Evolutionary conservation across 2,113 vertebrate genomes (phyloP).

Genomic region (Rousettus leschenaultii): DNA sequence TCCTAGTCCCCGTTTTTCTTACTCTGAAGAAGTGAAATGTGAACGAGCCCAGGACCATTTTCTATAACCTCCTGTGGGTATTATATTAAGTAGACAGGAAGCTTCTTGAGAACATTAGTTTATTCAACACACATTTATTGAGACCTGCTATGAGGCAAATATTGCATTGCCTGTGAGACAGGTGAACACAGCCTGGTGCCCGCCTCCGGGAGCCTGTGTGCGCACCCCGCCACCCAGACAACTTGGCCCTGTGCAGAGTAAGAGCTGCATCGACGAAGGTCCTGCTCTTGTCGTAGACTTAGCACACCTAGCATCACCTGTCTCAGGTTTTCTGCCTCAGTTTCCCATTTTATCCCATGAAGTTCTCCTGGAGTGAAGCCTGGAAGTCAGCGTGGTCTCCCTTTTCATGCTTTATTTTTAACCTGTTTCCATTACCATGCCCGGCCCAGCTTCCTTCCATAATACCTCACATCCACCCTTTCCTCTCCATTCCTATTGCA

Average conservation of each 20-base stretch:
- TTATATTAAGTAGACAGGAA: not conserved
- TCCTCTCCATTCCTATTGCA: not conserved
- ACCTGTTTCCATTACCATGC: not conserved
- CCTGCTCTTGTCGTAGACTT: not conserved
- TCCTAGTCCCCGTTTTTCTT: not conserved
- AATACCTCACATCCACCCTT: too few relatives aligned
- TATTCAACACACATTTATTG: too few relatives aligned
- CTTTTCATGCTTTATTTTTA: not conserved
- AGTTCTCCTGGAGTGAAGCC: not conserved
- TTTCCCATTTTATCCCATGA: not conserved
- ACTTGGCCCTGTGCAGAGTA: too few relatives aligned
- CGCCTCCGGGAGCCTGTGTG: fast-evolving
- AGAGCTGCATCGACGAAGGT: fast-evolving
- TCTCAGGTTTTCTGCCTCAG: not conserved
- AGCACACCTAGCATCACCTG: not conserved
- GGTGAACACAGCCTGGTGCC: fast-evolving
- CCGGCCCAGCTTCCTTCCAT: not conserved
- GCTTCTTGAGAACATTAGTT: not conserved
- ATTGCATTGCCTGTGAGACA: fast-evolving
- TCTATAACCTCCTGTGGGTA: not conserved
- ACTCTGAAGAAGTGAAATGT: not conserved
- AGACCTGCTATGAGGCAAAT: not conserved
- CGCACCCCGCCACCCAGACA: fast-evolving
- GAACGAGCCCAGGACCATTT: not conserved
- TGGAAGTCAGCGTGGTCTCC: not conserved